These are phyloP conservation scores for Pachycephus smyrnensis DNA, from an alignment of 2,888 invertebrate species.

Conservation along the genomic window DNA sequence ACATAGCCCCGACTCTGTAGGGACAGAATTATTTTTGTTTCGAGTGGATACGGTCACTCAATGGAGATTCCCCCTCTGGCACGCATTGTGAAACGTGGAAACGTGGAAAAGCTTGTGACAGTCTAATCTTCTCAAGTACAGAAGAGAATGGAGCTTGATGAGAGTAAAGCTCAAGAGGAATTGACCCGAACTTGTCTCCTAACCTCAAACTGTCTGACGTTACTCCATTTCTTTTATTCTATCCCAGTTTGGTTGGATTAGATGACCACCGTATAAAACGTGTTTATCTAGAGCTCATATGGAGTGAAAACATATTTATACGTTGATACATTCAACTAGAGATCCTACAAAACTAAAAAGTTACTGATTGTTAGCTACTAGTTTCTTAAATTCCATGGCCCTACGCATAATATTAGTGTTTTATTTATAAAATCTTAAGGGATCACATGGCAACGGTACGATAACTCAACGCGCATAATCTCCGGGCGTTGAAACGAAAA, in stretches of 20 bases:
- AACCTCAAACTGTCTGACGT: neutral
- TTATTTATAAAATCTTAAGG: neutral
- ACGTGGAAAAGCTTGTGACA: conserved; percentile 61
- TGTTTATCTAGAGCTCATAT: neutral
- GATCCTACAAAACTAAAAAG: neutral
- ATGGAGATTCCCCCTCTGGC: conserved; percentile 44
- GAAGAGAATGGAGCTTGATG: conserved; percentile 56
- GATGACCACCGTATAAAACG: neutral
- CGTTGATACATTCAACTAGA: neutral
- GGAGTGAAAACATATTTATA: neutral
- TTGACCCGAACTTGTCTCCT: conserved; percentile 22
- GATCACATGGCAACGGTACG: neutral
- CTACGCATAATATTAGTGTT: neutral
- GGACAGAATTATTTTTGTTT: conserved; percentile 65
- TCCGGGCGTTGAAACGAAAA: neutral
- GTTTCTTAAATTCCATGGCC: neutral
- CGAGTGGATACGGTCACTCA: conserved; percentile 66
- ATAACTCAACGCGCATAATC: neutral
- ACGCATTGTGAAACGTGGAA: conserved; percentile 51
- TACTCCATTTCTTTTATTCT: neutral
- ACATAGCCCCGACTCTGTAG: conserved; percentile 45
- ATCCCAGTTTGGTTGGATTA: neutral
- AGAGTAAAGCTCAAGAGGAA: conserved; percentile 23
- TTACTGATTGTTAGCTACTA: neutral
- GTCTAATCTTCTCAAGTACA: conserved; percentile 64